Evolutionary conservation across 1,140 invertebrate genomes (phyloP), one percentile per base, ranked within the genome.

Genomic region (Lordiphosa clarofinis): DNA sequence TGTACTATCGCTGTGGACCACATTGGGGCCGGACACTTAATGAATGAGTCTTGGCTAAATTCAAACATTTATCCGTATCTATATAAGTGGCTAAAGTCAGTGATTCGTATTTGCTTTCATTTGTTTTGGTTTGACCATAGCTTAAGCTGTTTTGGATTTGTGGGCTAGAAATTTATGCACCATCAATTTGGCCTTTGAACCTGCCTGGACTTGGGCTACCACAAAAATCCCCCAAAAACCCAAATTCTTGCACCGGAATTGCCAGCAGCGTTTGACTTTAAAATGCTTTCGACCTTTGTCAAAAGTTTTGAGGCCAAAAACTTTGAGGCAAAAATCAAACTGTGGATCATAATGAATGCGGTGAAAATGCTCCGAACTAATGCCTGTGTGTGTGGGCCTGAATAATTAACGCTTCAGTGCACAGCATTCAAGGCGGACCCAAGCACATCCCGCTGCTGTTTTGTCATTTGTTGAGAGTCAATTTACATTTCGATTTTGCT

Each of bases 221-320:
- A 40, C 21, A 24, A 31, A 64, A 81, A 81, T 72, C 78, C 78
- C 76, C 52, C 65, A 76, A 81, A 84, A 64, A 72, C 72, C 43
- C 37, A 68, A 75, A 59, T 42, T 59, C 67, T 72, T 78, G 72
- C 28, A 31, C 67, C 68, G 66, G 67, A 76, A 64, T 71, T 54
- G 76, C 76, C 76, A 35, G 76, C 56, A 61, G 76, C 76, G 53
- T 58, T 81, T 81, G 76, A 72, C 78, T 84, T 82, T 78, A 84
- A 84, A 82, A 72, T 61, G 78, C 68, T 76, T 42, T 78, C 73
- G 78, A 82, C 76, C 76, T 82, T 82, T 82, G 73, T 78, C 75
- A 60, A 84, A 84, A 84, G 55, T 84, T 84, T 61, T 61, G 54
- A 39, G 61, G 55, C 56, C 57, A 49, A 65, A 73, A 84, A 78